Conservation (phyloP, 2,888 invertebrate genomes). For the Caradrina clavipalpis region DNA sequence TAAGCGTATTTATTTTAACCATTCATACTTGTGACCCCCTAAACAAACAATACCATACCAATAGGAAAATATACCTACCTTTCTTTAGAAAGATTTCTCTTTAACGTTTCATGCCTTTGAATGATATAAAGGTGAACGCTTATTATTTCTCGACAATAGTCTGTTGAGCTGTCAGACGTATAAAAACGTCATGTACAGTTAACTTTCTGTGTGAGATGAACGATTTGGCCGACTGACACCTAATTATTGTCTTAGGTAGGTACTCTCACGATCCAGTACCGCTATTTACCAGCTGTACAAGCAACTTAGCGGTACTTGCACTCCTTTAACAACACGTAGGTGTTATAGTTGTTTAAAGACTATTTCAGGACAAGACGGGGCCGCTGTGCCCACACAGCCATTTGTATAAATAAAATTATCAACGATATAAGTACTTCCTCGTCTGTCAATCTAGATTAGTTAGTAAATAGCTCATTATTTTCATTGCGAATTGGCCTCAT, state of each 20-base stretch:
- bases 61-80: slow-evolving; percentile 18
- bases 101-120: slow-evolving; percentile 42
- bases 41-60: neutral
- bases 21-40: neutral
- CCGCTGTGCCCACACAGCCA: slow-evolving; percentile 20
- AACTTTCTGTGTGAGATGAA: slow-evolving; percentile 76
- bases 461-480: slow-evolving; percentile 32
- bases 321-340: slow-evolving; percentile 52
- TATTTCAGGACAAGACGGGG: slow-evolving; percentile 33
- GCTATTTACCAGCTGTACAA: slow-evolving; percentile 72
- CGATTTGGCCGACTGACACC: slow-evolving; percentile 85
- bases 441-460: slow-evolving; percentile 11
- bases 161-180: slow-evolving; percentile 66
- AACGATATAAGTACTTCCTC: slow-evolving; percentile 9
- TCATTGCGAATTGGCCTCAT: slow-evolving; percentile 35
- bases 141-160: slow-evolving; percentile 63
- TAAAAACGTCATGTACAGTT: slow-evolving; percentile 80
- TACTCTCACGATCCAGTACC: slow-evolving; percentile 77
- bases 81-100: slow-evolving; percentile 50
- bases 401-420: slow-evolving; percentile 45
- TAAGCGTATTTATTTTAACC: slow-evolving; percentile 17
- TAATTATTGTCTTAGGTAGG: slow-evolving; percentile 78
- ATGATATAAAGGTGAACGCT: slow-evolving; percentile 54
- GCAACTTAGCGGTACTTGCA: slow-evolving; percentile 58
- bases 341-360: slow-evolving; percentile 45